Conservation (phyloP, 2,888 invertebrate species). For the Sceliomorpha sp. region DNA sequence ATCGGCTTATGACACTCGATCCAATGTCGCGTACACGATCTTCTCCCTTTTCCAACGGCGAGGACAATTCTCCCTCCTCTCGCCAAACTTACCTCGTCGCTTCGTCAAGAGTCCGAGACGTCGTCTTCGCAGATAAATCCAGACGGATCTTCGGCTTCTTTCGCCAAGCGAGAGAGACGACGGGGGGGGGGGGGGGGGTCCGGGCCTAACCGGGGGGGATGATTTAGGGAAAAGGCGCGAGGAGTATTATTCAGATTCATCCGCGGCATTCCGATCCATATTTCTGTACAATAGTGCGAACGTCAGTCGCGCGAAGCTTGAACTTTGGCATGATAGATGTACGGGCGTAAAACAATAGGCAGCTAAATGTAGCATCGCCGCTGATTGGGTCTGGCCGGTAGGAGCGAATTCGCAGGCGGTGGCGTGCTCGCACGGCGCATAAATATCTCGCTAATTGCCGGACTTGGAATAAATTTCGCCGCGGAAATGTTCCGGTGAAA, state of each 20-base stretch:
- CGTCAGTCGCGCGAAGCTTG: slow-evolving; percentile 32
- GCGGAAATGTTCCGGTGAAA: slow-evolving; percentile 64
- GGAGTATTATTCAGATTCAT: too few relatives aligned
- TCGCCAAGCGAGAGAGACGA: too few relatives aligned
- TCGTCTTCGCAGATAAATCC: too few relatives aligned
- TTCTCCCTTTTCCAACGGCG: slow-evolving; percentile 3
- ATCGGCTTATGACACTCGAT: slow-evolving; percentile 47
- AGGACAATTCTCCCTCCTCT: too few relatives aligned
- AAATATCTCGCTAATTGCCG: slow-evolving; percentile 74
- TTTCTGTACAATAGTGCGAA: slow-evolving; percentile 36
- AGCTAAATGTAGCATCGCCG: slow-evolving; percentile 36
- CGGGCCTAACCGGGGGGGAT: too few relatives aligned
- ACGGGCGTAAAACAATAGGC: slow-evolving; percentile 38
- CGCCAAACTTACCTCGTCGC: too few relatives aligned
- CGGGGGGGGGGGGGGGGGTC: too few relatives aligned
- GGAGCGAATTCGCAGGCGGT: slow-evolving; percentile 37
- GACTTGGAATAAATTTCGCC: slow-evolving; percentile 71
- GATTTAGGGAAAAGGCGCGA: too few relatives aligned
- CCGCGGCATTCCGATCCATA: slow-evolving; percentile 1
- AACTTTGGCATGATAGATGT: slow-evolving; percentile 32
- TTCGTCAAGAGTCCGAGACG: too few relatives aligned
- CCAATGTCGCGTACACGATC: slow-evolving; percentile 25
- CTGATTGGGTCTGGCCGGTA: slow-evolving; percentile 37
- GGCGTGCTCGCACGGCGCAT: slow-evolving; percentile 65
- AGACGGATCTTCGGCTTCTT: too few relatives aligned